Conservation (phyloP, 2,797 vertebrate genomes). For the Eospalax fontanierii region DNA sequence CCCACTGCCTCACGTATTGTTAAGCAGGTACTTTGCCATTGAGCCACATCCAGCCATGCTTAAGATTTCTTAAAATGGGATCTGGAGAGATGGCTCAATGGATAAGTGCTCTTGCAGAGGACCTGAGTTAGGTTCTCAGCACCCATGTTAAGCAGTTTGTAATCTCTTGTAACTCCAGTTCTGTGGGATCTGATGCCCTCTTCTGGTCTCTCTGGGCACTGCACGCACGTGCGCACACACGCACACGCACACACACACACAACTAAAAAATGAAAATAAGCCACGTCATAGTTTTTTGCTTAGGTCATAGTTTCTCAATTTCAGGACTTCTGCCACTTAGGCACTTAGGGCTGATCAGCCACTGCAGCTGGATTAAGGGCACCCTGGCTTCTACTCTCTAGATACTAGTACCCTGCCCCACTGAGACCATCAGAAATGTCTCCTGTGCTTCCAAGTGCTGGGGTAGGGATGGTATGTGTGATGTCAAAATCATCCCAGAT, state of each 20-base stretch:
- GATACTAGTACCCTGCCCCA: background rate
- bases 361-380: background rate
- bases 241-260: no score
- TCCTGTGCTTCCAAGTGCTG: background rate
- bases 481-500: background rate
- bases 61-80: background rate
- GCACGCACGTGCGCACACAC: no score
- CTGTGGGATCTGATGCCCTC: no score
- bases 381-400: background rate
- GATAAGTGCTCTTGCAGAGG: no score
- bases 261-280: no score
- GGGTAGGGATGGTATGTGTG: no score
- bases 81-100: no score
- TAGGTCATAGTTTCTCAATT: slow-evolving; percentile 13
- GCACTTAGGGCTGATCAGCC: background rate
- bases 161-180: no score
- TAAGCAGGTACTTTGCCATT: background rate
- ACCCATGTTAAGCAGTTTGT: no score
- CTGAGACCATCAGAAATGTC: background rate
- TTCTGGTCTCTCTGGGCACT: no score
- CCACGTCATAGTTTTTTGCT: no score
- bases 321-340: background rate
- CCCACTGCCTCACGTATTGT: background rate
- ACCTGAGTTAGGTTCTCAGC: no score
- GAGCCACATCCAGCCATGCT: background rate